Conservation (phyloP, 2,888 invertebrate genomes). For the Cynaeus angustus region DNA sequence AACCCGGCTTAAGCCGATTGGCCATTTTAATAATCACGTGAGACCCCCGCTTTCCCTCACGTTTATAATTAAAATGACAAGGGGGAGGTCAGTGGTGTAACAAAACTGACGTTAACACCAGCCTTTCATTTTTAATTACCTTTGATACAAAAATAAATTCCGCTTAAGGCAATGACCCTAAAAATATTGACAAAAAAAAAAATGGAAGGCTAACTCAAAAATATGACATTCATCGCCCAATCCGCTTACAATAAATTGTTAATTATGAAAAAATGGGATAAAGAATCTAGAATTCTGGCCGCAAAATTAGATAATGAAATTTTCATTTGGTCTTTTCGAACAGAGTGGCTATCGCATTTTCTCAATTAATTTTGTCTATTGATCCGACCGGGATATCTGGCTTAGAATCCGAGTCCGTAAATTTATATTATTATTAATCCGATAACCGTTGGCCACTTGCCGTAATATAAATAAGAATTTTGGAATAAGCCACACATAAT, state of each 20-base stretch:
- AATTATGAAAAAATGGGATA: neutral
- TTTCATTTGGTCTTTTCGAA: neutral
- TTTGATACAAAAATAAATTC: neutral
- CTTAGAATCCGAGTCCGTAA: conserved; percentile 35
- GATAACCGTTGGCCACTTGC: conserved; percentile 29
- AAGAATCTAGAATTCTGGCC: neutral
- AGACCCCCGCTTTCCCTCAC: neutral
- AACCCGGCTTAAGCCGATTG: neutral
- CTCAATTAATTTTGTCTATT: conserved; percentile 36
- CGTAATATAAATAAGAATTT: conserved; percentile 48
- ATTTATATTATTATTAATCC: conserved; percentile 49
- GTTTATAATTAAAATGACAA: conserved; percentile 8
- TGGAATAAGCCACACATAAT: conserved; percentile 41
- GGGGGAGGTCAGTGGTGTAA: conserved; percentile 2
- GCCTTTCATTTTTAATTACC: conserved; percentile 8
- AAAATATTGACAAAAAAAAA: no score
- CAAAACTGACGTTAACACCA: conserved; percentile 6
- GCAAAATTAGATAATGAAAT: conserved; percentile 16
- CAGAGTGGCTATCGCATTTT: conserved; percentile 24
- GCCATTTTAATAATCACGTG: conserved; percentile 18
- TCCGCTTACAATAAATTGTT: conserved; percentile 1
- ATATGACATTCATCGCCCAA: neutral
- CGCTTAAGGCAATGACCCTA: neutral
- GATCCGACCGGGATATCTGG: conserved; percentile 38
- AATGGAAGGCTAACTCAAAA: no score